These are phyloP conservation scores for Chrysochloris asiatica DNA, from an alignment of 2,113 vertebrate genomes.

Conservation along the genomic window DNA sequence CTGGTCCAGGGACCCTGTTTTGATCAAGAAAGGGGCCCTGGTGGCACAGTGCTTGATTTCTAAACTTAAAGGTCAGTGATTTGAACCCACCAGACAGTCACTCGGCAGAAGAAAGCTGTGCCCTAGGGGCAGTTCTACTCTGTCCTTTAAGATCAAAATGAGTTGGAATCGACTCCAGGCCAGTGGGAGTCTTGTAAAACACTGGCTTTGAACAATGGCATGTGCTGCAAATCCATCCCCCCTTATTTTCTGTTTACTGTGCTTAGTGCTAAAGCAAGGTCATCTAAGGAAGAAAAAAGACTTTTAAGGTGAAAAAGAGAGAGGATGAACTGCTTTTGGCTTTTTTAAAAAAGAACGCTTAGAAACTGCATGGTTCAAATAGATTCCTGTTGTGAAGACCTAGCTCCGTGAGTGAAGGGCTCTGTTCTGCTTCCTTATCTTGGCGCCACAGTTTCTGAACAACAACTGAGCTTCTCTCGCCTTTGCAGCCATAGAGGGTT, in stretches of 20 bases:
- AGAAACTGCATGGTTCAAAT: neutral
- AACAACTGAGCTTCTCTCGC: neutral
- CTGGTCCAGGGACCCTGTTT: neutral
- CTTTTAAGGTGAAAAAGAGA: neutral
- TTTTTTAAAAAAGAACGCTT: neutral
- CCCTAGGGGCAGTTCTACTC: neutral
- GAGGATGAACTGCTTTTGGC: neutral
- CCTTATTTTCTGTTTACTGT: neutral
- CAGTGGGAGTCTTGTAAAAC: neutral
- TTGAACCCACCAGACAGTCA: neutral
- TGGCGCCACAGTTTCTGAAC: neutral
- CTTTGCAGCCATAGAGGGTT: neutral
- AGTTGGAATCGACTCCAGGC: neutral
- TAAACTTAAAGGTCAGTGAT: neutral
- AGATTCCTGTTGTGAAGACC: neutral
- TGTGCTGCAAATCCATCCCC: neutral
- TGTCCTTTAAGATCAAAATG: neutral
- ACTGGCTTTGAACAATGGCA: rapidly evolving
- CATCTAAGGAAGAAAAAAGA: too few relatives aligned
- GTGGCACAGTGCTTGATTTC: neutral
- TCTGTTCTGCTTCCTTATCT: neutral
- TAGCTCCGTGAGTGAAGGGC: neutral
- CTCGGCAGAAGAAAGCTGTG: neutral
- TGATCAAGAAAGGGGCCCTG: neutral
- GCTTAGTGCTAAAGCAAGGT: neutral